Evolutionary conservation across 2,888 invertebrate genomes (phyloP), one percentile per base, ranked within the genome.

Genomic region (Galerucella pusilla): DNA sequence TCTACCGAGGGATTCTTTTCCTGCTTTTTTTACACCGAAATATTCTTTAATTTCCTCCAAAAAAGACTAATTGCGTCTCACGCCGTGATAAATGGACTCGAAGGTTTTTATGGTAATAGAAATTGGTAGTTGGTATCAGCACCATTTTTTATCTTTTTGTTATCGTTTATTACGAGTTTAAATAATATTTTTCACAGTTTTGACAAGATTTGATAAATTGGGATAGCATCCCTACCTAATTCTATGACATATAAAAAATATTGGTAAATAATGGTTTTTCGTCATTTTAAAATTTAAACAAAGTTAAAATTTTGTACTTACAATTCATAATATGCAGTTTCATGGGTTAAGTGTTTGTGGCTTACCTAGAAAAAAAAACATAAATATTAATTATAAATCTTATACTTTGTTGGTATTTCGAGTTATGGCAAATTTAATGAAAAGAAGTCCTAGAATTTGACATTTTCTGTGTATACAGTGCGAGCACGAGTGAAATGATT

Each of bases 41-140:
- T 81, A 81, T 82, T 80, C 81, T 81, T 81, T 82, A 81, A 82
- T 83, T 83, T 83, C 81, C 83, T 78, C 77, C 76, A 70, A 78
- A 69, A 35, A 80, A 80, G 82, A 81, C 80, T 82, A 78, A 77
- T 77, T 77, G 77, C 78, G 35, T 68, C 61, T 73, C 60, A 54
- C 42, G 64, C 16, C 49, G 70, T 77, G 75, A 77, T 75, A 66
- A 77, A 77, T 77, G 75, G 52, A 64, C 57, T 25, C 6, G 16
- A 68, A 70, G 68, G 60, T 73, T 75, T 69, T 57, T 71, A 75
- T 71, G 73, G 71, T 70, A 75, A 77, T 73, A 59, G 16, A 68
- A 66, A 68, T 67, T 65, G 71, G 54, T 54, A 16, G 54, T 54
- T 54, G 16, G 9, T 54, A 54, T 49, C 49, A 16, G 14, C 54